These are phyloP conservation scores for Onychorhynchus coronatus DNA, from an alignment of 2,113 vertebrate species.

Conservation along the genomic window DNA sequence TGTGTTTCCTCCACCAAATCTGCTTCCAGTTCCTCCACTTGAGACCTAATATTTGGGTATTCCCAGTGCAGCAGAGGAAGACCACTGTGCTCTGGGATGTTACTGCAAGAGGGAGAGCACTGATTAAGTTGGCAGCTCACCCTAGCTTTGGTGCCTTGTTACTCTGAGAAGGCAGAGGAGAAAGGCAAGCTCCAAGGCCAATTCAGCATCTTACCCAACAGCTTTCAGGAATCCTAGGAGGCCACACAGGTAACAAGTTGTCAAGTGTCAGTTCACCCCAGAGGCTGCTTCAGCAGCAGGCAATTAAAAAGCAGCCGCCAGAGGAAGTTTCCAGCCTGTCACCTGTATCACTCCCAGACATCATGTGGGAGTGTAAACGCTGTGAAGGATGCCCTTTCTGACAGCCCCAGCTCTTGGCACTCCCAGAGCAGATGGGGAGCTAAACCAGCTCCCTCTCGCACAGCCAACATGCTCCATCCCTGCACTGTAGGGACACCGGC, in stretches of 20 bases:
- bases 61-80: background rate
- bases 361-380: rapidly evolving
- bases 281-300: background rate
- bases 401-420: background rate
- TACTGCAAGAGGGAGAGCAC: background rate
- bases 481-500: rapidly evolving
- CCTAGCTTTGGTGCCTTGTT: background rate
- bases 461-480: rapidly evolving
- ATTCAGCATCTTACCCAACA: background rate
- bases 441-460: background rate
- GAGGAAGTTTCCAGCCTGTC: background rate
- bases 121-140: background rate
- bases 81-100: rapidly evolving
- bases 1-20: background rate
- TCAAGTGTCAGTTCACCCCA: background rate
- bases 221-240: background rate
- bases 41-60: background rate
- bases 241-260: background rate
- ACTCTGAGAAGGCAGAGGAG: background rate
- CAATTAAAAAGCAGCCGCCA: background rate
- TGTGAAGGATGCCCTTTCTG: background rate
- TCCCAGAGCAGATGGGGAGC: background rate
- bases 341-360: rapidly evolving
- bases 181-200: background rate
- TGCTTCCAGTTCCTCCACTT: background rate